Percentiles rank a stretch among this genome's conserved stretches.
Conservation (phyloP, 2,797 vertebrate genomes). For the Dryobates pubescens region DNA sequence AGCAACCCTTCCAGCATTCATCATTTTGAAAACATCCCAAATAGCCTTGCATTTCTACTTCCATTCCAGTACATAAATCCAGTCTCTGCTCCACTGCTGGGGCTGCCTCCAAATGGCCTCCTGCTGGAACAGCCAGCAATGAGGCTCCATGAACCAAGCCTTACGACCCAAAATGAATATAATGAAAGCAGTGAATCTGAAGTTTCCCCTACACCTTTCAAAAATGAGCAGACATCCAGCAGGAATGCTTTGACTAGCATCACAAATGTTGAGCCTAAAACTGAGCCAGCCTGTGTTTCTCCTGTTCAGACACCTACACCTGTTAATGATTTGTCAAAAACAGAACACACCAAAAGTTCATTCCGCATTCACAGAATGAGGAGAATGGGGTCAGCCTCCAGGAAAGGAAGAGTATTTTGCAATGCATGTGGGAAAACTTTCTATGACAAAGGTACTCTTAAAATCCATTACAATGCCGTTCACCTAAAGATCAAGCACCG, state of each 20-base stretch:
- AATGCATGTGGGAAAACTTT: conserved; percentile 92
- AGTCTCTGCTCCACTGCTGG: conserved; percentile 94
- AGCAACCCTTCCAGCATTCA: conserved; percentile 99
- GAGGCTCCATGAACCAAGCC: conserved; percentile 90
- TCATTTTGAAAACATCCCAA: conserved; percentile 99
- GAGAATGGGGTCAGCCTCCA: conserved; percentile 92
- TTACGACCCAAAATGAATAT: conserved; percentile 92
- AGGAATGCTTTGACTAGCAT: conserved; percentile 88
- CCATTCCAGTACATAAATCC: conserved; percentile 99
- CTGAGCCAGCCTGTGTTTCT: conserved; percentile 90
- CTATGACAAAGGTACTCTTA: conserved; percentile 87
- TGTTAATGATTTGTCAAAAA: conserved; percentile 78
- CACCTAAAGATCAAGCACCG: conserved; percentile 86
- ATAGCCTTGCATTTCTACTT: conserved; percentile 96
- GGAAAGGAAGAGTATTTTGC: conserved; percentile 98
- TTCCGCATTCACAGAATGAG: conserved; percentile 86
- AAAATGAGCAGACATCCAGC: conserved; percentile 89
- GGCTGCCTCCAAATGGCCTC: conserved; percentile 95
- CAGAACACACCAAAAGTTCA: conserved; percentile 83
- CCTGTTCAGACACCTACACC: conserved; percentile 90
- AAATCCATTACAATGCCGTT: conserved; percentile 86
- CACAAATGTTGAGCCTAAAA: conserved; percentile 94
- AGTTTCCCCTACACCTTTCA: conserved; percentile 94
- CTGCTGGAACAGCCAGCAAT: conserved; percentile 92
- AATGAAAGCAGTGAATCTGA: conserved; percentile 97